These are phyloP conservation scores for Euthynnus affinis DNA, from an alignment of 2,797 vertebrate species.

Conservation along the genomic window DNA sequence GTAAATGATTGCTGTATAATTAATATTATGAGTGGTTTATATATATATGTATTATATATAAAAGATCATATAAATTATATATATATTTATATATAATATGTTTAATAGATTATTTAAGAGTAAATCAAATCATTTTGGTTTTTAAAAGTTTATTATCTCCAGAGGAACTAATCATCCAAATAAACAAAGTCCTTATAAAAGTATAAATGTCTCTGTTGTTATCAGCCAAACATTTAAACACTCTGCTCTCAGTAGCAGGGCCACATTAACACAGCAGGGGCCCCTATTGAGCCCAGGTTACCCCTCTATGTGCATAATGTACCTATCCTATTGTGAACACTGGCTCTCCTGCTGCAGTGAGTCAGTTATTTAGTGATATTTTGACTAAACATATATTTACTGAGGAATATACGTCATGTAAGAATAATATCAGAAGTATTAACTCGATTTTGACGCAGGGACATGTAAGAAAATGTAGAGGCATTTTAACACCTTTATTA, in stretches of 20 bases:
- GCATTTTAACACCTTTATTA: background rate
- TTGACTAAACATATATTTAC: too few relatives aligned
- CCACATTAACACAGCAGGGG: background rate
- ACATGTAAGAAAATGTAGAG: too few relatives aligned
- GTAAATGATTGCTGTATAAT: too few relatives aligned
- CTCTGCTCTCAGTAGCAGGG: background rate
- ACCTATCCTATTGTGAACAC: background rate
- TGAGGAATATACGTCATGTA: too few relatives aligned
- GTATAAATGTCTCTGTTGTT: background rate
- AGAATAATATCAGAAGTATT: too few relatives aligned
- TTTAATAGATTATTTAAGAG: constrained; percentile 6
- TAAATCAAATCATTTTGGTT: background rate
- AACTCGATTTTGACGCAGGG: too few relatives aligned
- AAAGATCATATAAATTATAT: too few relatives aligned
- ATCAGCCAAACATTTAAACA: constrained; percentile 21
- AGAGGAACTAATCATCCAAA: constrained; percentile 11
- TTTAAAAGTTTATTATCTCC: background rate
- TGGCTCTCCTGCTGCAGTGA: background rate
- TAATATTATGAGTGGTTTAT: too few relatives aligned
- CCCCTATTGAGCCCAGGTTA: too few relatives aligned
- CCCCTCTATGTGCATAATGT: background rate
- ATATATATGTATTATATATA: too few relatives aligned
- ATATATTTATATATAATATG: too few relatives aligned
- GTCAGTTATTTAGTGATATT: too few relatives aligned
- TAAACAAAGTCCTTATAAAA: background rate